Conservation (phyloP, 2,888 invertebrate species). For the Amblyteles armatorius region DNA sequence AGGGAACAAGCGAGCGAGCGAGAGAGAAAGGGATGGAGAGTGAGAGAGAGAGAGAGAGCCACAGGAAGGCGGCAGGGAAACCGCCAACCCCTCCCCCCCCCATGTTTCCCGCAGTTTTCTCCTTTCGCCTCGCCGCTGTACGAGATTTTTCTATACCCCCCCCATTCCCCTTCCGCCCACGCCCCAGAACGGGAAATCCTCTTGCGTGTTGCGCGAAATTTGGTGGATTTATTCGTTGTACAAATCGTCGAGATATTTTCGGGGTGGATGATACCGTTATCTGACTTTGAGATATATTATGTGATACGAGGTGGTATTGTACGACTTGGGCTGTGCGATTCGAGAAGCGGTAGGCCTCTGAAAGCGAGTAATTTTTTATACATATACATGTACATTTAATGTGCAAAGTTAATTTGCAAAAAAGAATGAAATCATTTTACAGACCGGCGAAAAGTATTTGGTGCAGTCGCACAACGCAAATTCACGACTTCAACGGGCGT, state of each 20-base stretch:
- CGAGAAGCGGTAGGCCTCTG: no score
- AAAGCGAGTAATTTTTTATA: no score
- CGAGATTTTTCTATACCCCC: constrained; percentile 60
- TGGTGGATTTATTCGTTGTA: constrained; percentile 41
- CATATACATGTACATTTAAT: no score
- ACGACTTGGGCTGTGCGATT: no score
- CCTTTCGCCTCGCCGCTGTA: constrained; percentile 35
- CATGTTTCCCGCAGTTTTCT: constrained; percentile 52
- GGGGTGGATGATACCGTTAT: not conserved
- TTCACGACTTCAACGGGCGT: no score
- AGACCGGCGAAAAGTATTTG: no score
- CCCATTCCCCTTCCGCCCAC: constrained; percentile 12
- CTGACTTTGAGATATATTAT: not conserved
- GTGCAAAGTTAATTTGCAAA: no score
- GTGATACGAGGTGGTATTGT: not conserved
- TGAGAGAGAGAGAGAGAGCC: not conserved
- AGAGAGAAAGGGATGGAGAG: no score
- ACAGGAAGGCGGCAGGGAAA: constrained; percentile 53
- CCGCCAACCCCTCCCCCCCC: constrained; percentile 31
- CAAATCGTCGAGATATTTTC: constrained; percentile 27
- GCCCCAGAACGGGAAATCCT: constrained; percentile 51
- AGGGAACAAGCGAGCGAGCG: not conserved
- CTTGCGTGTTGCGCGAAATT: constrained; percentile 47
- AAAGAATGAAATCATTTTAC: no score
- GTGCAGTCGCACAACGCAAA: no score